These are phyloP conservation scores for Carcharodon carcharias DNA, from an alignment of 2,797 vertebrate genomes.

Conservation along the genomic window DNA sequence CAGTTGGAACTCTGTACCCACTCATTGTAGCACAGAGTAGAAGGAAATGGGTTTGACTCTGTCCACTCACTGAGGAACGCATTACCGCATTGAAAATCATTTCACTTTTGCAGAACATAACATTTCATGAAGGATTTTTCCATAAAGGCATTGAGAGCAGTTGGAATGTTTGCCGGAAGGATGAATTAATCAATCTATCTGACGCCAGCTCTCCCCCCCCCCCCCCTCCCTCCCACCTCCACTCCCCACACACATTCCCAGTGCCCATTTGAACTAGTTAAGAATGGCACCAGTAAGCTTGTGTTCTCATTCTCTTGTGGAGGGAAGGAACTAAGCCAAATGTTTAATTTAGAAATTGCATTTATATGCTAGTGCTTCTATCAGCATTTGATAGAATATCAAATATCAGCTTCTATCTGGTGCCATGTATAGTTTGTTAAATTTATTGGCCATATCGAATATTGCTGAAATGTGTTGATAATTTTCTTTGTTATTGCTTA, in stretches of 20 bases:
- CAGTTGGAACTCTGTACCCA: neutral
- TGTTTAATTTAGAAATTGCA: conserved; percentile 11
- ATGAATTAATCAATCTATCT: neutral
- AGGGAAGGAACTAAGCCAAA: neutral
- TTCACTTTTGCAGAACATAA: neutral
- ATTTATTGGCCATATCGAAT: neutral
- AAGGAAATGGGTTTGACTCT: neutral
- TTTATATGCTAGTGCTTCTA: neutral
- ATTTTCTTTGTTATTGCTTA: neutral
- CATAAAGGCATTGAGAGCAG: neutral
- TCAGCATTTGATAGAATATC: neutral
- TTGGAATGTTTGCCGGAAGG: neutral
- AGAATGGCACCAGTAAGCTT: neutral
- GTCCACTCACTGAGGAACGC: neutral
- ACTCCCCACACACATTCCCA: neutral
- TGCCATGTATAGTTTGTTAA: neutral
- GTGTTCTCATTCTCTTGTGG: neutral
- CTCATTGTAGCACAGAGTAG: neutral
- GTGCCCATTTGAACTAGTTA: neutral
- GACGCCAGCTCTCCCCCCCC: neutral
- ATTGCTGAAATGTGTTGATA: conserved; percentile 16
- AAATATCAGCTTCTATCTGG: no score
- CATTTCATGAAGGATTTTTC: neutral
- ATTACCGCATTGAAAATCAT: neutral
- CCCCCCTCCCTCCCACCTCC: neutral